Base-by-base conservation (phyloP, 64 coral and sea anemone species). In the Astreopora myriophthalma region DNA sequence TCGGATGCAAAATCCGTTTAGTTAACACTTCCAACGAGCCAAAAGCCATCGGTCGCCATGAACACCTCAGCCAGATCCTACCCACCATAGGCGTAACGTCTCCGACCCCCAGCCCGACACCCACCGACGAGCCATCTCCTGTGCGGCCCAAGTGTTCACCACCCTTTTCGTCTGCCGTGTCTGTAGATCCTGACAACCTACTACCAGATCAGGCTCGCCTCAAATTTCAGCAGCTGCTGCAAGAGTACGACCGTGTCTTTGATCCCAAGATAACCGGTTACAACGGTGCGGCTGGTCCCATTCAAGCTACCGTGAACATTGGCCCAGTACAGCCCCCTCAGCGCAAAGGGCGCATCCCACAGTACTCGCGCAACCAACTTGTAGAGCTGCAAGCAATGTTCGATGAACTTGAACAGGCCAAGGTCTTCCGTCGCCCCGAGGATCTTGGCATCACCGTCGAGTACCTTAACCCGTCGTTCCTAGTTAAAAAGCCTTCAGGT, bases 331-430 rank as follows among this genome's bases (percentile, higher is more conserved):
- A 89, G 38, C 86, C 86, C 20, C 73, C 86, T 8, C 86, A 89
- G 26, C 86, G 86, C 2, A 89, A 89, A 40, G 86, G 86, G 19
- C 87, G 87, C 57, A 19, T 89, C 27, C 87, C 87, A 17, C 87
- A 89, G 42, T 89, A 89, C 35, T 26, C 37, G 10, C 87, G 49
- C 9, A 74, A 70, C 51, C 75, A 89, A 44, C 72, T 89, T 3
- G 49, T 89, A 6, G 34, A 63, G 30, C 74, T 89, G 11, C 72
- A 89, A 75, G 49, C 73, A 6, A 89, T 36, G 52, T 89, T 89
- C 36, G 86, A 89, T 27, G 42, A 89, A 24, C 51, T 89, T 1
- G 71, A 89, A 37, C 60, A 30, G 30, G 44, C 60, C 24, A 16
- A 48, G 20, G 86, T 89, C 28, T 74, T 89, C 73, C 48, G 35